Evolutionary conservation across 2,113 vertebrate genomes (phyloP).

Genomic region (Mungos mungo): DNA sequence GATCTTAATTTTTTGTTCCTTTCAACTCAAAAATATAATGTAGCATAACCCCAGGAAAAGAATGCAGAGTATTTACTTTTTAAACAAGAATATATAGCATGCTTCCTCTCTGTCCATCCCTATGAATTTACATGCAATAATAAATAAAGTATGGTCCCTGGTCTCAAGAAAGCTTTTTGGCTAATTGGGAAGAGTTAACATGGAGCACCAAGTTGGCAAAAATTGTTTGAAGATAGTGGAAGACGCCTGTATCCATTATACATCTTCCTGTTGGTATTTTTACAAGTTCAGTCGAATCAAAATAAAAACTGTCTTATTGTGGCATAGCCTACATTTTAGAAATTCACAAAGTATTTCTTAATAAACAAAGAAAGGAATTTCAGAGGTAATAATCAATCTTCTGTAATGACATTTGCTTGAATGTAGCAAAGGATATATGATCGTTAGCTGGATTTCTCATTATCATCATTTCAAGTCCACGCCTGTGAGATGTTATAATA

Average conservation of each 20-base stretch:
- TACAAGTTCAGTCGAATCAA: neutral
- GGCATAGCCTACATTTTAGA: neutral
- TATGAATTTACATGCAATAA: neutral
- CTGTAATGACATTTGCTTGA: neutral
- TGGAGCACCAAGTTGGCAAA: neutral
- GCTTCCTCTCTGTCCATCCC: neutral
- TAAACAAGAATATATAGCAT: neutral
- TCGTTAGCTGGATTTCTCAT: neutral
- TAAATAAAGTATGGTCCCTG: neutral
- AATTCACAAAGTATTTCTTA: neutral
- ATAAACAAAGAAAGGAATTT: neutral
- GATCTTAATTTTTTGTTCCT: neutral
- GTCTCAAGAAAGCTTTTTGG: neutral
- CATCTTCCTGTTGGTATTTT: neutral
- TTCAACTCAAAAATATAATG: neutral
- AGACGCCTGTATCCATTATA: neutral
- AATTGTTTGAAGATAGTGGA: neutral
- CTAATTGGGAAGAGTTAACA: neutral
- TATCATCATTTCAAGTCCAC: neutral
- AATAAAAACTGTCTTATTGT: neutral
- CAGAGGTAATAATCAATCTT: neutral
- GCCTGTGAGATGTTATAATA: neutral
- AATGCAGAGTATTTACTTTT: neutral
- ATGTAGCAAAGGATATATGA: neutral
- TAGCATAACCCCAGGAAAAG: neutral